Conservation (phyloP, 2,888 invertebrate genomes). For the Diadegma fenestrale region DNA sequence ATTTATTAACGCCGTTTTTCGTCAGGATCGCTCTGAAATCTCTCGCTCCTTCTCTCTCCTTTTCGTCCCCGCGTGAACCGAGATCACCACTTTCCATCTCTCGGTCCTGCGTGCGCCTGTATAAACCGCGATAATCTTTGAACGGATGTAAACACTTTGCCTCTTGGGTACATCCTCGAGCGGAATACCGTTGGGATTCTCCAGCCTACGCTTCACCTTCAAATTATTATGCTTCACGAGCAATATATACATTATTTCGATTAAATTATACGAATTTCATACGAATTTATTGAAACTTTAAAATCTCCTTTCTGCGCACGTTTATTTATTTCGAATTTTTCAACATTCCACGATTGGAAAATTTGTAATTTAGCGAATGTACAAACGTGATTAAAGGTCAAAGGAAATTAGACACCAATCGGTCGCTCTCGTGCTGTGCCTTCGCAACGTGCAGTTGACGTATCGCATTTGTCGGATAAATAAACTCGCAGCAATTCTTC, state of each 20-base stretch:
- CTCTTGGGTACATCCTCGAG: constrained; percentile 34
- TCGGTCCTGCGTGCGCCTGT: constrained; percentile 37
- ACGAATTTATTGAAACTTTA: constrained; percentile 7
- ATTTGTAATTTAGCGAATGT: background rate
- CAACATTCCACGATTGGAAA: background rate
- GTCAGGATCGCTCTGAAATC: constrained; percentile 56
- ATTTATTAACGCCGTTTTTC: constrained; percentile 78
- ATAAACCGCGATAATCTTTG: constrained; percentile 67
- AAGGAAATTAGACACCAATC: background rate
- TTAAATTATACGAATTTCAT: constrained; percentile 20
- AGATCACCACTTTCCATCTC: constrained; percentile 43
- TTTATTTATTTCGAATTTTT: background rate
- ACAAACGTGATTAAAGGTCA: background rate
- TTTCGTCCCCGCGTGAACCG: background rate
- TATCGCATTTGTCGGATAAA: constrained; percentile 3
- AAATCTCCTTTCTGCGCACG: background rate
- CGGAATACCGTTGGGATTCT: constrained; percentile 59
- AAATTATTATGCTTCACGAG: constrained; percentile 20
- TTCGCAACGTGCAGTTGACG: background rate
- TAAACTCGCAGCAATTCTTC: background rate
- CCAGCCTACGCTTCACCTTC: constrained; percentile 59
- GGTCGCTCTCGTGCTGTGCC: background rate
- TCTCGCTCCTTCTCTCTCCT: constrained; percentile 54
- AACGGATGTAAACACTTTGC: constrained; percentile 67
- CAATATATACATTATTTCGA: constrained; percentile 24